These are phyloP conservation scores for Gopherus evgoodei DNA, from an alignment of 2,113 vertebrate species.

Conservation along the genomic window DNA sequence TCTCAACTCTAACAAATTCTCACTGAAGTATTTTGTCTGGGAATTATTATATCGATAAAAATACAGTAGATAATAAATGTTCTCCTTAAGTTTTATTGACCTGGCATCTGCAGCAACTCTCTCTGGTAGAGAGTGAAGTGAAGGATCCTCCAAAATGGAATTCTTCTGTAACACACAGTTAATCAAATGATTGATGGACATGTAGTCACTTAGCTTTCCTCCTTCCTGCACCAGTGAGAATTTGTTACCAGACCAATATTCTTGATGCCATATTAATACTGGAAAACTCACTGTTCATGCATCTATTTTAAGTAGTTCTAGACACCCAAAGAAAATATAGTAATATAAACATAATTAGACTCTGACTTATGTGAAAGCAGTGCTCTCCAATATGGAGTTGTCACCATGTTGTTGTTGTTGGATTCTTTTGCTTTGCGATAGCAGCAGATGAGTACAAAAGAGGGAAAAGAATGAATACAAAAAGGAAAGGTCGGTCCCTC, in stretches of 20 bases:
- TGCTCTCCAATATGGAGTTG: not conserved
- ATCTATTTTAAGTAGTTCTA: not conserved
- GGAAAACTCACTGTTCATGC: not conserved
- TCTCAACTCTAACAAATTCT: not conserved
- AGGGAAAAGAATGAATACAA: not conserved
- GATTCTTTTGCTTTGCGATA: not conserved
- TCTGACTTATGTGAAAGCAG: not conserved
- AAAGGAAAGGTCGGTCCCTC: not conserved
- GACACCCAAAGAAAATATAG: not conserved
- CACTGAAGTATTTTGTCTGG: not conserved
- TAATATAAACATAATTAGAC: not conserved
- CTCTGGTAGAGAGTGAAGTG: not conserved
- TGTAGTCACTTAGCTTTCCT: not conserved
- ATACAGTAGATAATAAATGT: not conserved
- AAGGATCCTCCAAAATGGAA: not conserved
- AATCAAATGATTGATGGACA: not conserved
- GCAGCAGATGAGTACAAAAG: not conserved
- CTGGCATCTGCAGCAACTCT: not conserved
- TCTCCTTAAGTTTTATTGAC: not conserved
- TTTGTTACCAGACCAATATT: not conserved
- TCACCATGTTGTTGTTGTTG: not conserved
- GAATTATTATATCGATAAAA: not conserved
- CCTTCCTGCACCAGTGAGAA: not conserved
- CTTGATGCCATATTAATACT: not conserved
- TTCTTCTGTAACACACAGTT: rapidly evolving